phyloP scores from a whole-genome alignment of 2,113 vertebrate genomes.

The Cinclus mexicanus region DNA sequence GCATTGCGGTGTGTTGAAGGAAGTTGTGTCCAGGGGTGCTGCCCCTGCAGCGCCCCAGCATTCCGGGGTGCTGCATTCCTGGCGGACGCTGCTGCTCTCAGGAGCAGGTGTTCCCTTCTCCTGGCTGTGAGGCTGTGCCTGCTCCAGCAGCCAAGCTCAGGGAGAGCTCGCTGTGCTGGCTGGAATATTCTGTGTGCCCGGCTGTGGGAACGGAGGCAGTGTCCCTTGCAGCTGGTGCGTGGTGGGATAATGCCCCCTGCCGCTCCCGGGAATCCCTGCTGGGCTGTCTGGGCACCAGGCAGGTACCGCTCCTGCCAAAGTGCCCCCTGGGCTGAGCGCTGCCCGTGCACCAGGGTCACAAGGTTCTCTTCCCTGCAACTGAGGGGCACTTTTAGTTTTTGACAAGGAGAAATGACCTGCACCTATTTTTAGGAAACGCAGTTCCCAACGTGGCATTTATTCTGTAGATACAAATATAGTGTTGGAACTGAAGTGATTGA shows the following conservation, averaged over 20 bases:
- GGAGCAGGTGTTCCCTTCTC: not conserved
- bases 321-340: rapidly evolving
- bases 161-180: rapidly evolving
- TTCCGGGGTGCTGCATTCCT: not conserved
- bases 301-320: not conserved
- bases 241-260: not conserved
- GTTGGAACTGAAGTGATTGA: not conserved
- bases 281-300: not conserved
- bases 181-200: too few relatives aligned
- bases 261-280: not conserved
- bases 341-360: rapidly evolving
- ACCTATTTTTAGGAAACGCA: not conserved
- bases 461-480: not conserved
- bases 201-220: not conserved
- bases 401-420: not conserved
- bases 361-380: not conserved
- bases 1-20: not conserved
- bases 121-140: rapidly evolving
- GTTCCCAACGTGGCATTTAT: not conserved
- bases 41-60: not conserved
- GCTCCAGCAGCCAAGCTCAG: not conserved
- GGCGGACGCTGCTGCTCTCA: rapidly evolving
- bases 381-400: not conserved
- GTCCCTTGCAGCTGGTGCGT: rapidly evolving
- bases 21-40: not conserved